These are phyloP conservation scores for Otolemur garnettii DNA, from an alignment of 2,113 vertebrate species.

Conservation along the genomic window DNA sequence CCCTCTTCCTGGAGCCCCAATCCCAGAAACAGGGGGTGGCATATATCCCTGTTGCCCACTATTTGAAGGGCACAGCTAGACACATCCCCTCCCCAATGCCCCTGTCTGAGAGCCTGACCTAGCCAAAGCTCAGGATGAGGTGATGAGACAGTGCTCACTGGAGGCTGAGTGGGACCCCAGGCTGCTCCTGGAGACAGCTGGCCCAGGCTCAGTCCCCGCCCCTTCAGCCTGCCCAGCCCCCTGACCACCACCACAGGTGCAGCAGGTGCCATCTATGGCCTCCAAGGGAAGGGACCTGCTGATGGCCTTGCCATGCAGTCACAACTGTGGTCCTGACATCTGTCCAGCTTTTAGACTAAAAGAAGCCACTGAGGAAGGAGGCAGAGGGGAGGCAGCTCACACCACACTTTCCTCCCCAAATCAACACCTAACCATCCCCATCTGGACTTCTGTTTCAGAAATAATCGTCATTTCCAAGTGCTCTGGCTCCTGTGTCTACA, in stretches of 20 bases:
- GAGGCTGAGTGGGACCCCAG: too few relatives aligned
- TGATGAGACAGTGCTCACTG: too few relatives aligned
- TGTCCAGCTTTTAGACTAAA: background rate
- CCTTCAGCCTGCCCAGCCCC: too few relatives aligned
- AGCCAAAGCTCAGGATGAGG: background rate
- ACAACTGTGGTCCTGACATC: background rate
- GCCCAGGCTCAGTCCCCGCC: too few relatives aligned
- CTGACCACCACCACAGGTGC: too few relatives aligned
- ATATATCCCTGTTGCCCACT: too few relatives aligned
- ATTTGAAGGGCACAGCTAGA: too few relatives aligned
- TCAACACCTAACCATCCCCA: background rate
- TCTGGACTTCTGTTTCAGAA: background rate
- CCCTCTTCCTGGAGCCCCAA: too few relatives aligned
- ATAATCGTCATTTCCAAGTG: too few relatives aligned
- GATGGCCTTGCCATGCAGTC: rapidly evolving
- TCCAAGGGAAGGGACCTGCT: background rate
- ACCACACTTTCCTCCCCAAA: background rate
- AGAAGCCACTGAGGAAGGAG: background rate
- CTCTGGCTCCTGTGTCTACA: background rate
- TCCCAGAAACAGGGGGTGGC: too few relatives aligned
- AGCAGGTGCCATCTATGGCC: background rate
- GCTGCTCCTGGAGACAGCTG: too few relatives aligned
- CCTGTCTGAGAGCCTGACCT: too few relatives aligned
- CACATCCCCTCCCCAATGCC: background rate
- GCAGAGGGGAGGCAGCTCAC: background rate